These are phyloP conservation scores for Anthopleura xanthogrammica DNA, from an alignment of 92 coral and sea anemone genomes.

Conservation along the genomic window DNA sequence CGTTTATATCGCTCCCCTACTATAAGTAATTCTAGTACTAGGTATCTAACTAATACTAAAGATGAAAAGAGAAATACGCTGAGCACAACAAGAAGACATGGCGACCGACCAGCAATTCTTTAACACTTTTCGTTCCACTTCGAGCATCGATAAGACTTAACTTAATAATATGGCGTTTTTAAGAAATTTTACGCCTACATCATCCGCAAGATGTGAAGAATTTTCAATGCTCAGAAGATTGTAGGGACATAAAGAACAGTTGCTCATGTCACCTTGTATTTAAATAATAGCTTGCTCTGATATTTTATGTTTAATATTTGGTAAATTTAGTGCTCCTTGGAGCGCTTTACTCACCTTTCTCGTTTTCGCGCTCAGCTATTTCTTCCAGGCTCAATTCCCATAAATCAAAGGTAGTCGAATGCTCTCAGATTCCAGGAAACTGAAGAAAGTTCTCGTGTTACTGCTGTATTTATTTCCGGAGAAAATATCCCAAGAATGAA, in stretches of 20 bases:
- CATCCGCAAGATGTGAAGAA: neutral
- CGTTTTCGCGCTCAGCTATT: conserved; percentile 19
- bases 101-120: neutral
- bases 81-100: too few species aligned
- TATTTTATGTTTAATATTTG: neutral
- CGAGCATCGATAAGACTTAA: neutral
- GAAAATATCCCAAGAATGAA: conserved; percentile 11
- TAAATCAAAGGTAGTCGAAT: neutral
- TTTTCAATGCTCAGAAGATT: neutral
- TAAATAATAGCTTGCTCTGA: too few species aligned
- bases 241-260: too few species aligned
- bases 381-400: neutral
- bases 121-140: neutral
- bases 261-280: too few species aligned
- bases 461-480: conserved; percentile 1
- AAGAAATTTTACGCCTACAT: neutral
- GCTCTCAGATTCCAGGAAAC: conserved; percentile 24
- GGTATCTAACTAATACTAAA: too few species aligned
- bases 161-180: neutral
- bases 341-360: too few species aligned
- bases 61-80: too few species aligned
- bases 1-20: too few species aligned
- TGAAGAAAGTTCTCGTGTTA: conserved; percentile 9
- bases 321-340: neutral
- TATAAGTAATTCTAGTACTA: too few species aligned